Evolutionary conservation across 2,888 invertebrate species (phyloP).

Genomic region (Ormyrus thymus): DNA sequence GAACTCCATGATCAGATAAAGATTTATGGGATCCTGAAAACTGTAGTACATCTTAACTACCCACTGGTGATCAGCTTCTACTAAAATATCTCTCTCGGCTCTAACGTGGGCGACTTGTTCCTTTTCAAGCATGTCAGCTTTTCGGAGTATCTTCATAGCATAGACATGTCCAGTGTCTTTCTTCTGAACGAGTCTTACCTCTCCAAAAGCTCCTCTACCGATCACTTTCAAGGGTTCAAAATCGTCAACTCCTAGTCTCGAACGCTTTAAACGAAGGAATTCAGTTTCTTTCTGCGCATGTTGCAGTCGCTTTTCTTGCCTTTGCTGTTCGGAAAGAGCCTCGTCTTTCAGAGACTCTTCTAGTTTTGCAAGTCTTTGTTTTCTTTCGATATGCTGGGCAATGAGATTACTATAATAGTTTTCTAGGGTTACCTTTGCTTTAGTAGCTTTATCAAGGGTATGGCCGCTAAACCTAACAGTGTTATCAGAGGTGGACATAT

Average conservation of each 20-base stretch:
- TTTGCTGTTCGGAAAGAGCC: conserved; percentile 94
- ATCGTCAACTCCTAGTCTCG: conserved; percentile 97
- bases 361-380: conserved; percentile 93
- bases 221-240: conserved; percentile 98
- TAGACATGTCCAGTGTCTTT: conserved; percentile 99
- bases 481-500: conserved; percentile 89
- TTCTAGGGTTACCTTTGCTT: conserved; percentile 95
- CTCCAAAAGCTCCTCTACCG: conserved; percentile 94
- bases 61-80: conserved; percentile 99
- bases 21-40: conserved; percentile 98
- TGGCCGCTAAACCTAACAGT: conserved; percentile 96
- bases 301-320: conserved; percentile 93
- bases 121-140: conserved; percentile 99
- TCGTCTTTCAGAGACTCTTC: conserved; percentile 98
- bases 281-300: conserved; percentile 99
- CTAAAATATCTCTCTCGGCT: conserved; percentile 98
- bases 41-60: conserved; percentile 99
- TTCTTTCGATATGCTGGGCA: conserved; percentile 97
- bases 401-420: conserved; percentile 99
- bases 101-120: conserved; percentile 98
- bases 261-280: conserved; percentile 95
- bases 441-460: conserved; percentile 98
- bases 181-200: conserved; percentile 95
- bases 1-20: conserved; percentile 99
- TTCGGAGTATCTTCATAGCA: conserved; percentile 99